Evolutionary conservation across 35 echinoderm and acorn worm genomes (phyloP).

Genomic region (Hemicentrotus pulcherrimus): DNA sequence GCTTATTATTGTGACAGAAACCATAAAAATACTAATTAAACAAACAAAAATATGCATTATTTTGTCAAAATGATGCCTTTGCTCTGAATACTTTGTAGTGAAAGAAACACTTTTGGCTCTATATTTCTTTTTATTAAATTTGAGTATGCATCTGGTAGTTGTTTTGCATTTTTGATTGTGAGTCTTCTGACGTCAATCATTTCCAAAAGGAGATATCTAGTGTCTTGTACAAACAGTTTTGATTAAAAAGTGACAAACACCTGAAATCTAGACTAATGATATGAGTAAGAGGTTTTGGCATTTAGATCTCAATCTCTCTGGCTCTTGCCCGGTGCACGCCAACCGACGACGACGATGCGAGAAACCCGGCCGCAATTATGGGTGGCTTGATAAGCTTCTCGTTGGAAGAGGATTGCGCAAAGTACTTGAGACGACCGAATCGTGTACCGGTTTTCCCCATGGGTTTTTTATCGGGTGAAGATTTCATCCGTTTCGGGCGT

Average conservation of each 20-base stretch:
- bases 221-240: neutral
- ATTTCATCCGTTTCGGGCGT: slow-evolving; percentile 41
- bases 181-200: neutral
- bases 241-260: neutral
- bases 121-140: too few species aligned
- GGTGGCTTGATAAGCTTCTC: slow-evolving; percentile 42
- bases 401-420: slow-evolving; percentile 52
- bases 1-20: too few species aligned
- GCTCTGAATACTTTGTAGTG: too few species aligned
- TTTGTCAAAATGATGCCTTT: too few species aligned
- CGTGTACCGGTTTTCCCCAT: slow-evolving; percentile 19
- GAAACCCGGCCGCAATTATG: slow-evolving; percentile 27
- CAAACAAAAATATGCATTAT: too few species aligned
- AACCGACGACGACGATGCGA: neutral
- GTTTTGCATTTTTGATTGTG: too few species aligned
- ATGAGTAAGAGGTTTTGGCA: neutral
- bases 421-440: slow-evolving; percentile 45
- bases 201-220: neutral
- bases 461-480: slow-evolving; percentile 54
- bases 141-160: too few species aligned
- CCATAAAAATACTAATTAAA: too few species aligned
- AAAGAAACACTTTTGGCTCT: too few species aligned
- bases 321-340: neutral
- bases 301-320: neutral
- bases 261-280: neutral